phyloP scores from a whole-genome alignment of 2,797 vertebrate species.

The Apogon talboti region DNA sequence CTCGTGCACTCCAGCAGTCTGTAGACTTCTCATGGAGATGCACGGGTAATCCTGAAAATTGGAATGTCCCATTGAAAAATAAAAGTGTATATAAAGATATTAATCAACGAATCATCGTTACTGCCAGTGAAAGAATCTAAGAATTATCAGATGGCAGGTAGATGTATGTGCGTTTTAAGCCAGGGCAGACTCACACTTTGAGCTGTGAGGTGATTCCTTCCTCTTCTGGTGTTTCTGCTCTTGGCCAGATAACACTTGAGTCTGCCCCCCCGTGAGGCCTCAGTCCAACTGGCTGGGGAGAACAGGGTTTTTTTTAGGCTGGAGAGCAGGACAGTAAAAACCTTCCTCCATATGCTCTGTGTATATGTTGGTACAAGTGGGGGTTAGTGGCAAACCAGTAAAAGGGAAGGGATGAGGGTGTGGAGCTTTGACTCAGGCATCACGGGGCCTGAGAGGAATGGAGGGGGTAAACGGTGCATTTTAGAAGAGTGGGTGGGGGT shows the following conservation, averaged over 20 bases:
- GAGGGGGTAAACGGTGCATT: constrained; percentile 47
- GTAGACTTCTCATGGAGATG: constrained; percentile 17
- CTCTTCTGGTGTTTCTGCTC: constrained; percentile 41
- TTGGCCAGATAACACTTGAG: constrained; percentile 3
- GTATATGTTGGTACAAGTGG: constrained; percentile 1
- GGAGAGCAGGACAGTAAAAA: constrained; percentile 33
- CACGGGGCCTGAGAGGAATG: constrained; percentile 15
- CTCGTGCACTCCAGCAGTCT: constrained; percentile 33
- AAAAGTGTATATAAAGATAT: constrained; percentile 51
- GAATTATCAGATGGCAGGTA: constrained; percentile 43
- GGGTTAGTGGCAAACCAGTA: constrained; percentile 21
- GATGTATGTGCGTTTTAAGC: constrained; percentile 48
- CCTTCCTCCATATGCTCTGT: constrained; percentile 31
- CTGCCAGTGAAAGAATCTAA: constrained; percentile 45
- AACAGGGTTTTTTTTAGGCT: constrained; percentile 9
- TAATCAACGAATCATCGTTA: constrained; percentile 25
- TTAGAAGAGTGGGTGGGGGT: constrained; percentile 24
- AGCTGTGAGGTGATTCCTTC: constrained; percentile 31
- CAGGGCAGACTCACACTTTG: constrained; percentile 44
- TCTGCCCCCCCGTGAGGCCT: constrained; percentile 36
- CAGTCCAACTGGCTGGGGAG: constrained; percentile 30
- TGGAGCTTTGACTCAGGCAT: constrained; percentile 30
- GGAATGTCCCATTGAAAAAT: constrained; percentile 62
- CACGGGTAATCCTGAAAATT: constrained; percentile 39
- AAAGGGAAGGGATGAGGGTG: constrained; percentile 1